These are phyloP conservation scores for Coregonus suidteri DNA, from an alignment of 2,797 vertebrate species.

Conservation along the genomic window DNA sequence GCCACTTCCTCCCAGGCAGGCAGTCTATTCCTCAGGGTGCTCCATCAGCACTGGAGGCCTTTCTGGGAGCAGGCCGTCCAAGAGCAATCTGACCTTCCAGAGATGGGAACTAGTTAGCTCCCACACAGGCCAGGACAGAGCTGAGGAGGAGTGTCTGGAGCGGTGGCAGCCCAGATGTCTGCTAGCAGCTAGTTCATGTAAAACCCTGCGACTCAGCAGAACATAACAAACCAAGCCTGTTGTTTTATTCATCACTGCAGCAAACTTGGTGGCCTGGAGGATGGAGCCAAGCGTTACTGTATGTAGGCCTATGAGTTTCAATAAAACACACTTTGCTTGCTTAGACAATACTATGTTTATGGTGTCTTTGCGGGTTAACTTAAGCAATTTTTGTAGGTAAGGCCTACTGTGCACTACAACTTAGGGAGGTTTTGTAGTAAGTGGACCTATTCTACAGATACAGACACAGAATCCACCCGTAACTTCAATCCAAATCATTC, in stretches of 20 bases:
- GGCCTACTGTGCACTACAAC: not conserved
- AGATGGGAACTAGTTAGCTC: not conserved
- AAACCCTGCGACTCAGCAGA: conserved; percentile 76
- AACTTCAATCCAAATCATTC: no score
- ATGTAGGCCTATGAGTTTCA: not conserved
- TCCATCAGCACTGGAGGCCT: not conserved
- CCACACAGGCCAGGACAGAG: conserved; percentile 23
- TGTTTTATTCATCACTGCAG: conserved; percentile 82
- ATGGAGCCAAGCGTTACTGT: conserved; percentile 25
- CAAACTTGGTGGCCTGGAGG: conserved; percentile 69
- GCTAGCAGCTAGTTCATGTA: conserved; percentile 65
- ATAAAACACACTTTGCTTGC: not conserved
- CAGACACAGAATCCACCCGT: not conserved
- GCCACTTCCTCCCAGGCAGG: not conserved
- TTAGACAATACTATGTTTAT: not conserved
- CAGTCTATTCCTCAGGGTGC: not conserved
- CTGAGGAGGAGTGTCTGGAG: not conserved
- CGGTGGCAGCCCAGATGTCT: conserved; percentile 13
- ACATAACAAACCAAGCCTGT: conserved; percentile 62
- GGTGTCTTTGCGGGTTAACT: not conserved
- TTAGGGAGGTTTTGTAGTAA: no score
- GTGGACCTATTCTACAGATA: not conserved
- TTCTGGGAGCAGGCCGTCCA: conserved; percentile 3
- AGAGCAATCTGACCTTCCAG: conserved; percentile 41
- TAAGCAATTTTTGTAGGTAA: not conserved